A percentile compares a stretch with the other conserved stretches of the same genome.
phyloP scores from a whole-genome alignment of 2,113 vertebrate species.

The Mustela lutreola region DNA sequence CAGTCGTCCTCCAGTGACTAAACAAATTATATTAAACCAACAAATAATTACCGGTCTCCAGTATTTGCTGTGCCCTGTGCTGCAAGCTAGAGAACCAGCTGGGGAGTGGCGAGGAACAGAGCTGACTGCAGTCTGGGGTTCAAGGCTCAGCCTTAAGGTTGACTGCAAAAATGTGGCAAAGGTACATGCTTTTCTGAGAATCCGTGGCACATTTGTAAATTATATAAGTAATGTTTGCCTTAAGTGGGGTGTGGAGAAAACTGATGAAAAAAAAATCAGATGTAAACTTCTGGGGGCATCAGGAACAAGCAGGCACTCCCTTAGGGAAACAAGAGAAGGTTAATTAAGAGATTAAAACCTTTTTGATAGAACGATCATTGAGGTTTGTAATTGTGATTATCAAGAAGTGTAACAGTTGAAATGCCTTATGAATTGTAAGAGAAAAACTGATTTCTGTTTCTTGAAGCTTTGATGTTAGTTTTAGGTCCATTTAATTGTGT shows the following conservation, averaged over 20 bases:
- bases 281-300: accelerated
- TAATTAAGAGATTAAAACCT: background rate
- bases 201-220: background rate
- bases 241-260: background rate
- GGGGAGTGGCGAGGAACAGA: accelerated
- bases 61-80: background rate
- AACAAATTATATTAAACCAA: constrained; percentile 59
- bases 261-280: background rate
- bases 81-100: background rate
- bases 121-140: too few relatives aligned
- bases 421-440: background rate
- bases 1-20: background rate
- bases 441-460: background rate
- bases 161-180: too few relatives aligned
- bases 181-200: too few relatives aligned
- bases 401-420: background rate
- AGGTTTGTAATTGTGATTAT: background rate
- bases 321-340: background rate
- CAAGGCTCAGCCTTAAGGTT: too few relatives aligned
- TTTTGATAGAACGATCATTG: background rate
- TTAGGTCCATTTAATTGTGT: background rate
- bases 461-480: background rate
- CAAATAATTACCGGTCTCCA: background rate
- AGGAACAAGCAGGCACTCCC: background rate
- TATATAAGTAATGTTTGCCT: background rate